These are phyloP conservation scores for Centruroides vittatus DNA, from an alignment of 1,140 invertebrate species.

Conservation along the genomic window DNA sequence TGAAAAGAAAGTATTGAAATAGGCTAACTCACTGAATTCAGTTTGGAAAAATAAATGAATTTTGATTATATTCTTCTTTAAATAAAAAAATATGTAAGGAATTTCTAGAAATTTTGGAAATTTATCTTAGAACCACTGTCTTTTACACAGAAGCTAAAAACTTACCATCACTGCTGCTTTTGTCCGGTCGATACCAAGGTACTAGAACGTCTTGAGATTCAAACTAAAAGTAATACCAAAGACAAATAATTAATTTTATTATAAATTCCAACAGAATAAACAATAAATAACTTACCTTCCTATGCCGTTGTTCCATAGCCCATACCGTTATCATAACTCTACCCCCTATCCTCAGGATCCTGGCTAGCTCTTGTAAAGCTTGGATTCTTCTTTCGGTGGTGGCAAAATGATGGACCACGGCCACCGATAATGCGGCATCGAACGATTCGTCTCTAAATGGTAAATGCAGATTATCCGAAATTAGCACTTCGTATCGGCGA, in stretches of 20 bases:
- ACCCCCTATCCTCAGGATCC: conserved; percentile 78
- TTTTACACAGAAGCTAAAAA: not conserved
- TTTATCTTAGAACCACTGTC: too few relatives aligned
- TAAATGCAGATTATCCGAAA: conserved; percentile 66
- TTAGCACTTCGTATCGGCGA: conserved; percentile 48
- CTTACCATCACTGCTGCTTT: conserved; percentile 34
- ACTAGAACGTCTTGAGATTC: conserved; percentile 87
- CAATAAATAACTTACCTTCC: conserved; percentile 40
- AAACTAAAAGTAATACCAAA: conserved; percentile 38
- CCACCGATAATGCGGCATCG: conserved; percentile 86
- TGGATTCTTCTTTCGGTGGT: conserved; percentile 74
- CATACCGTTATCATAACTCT: conserved; percentile 86
- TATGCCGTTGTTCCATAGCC: conserved; percentile 88
- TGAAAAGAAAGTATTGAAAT: too few relatives aligned
- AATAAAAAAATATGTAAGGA: too few relatives aligned
- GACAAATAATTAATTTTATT: too few relatives aligned
- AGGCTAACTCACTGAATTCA: too few relatives aligned
- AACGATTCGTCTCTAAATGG: conserved; percentile 85
- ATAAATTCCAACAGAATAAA: too few relatives aligned
- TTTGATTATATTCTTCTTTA: too few relatives aligned
- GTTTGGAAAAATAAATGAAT: too few relatives aligned
- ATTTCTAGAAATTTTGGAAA: too few relatives aligned
- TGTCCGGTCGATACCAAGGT: conserved; percentile 65
- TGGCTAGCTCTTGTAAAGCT: conserved; percentile 70
- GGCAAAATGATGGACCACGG: conserved; percentile 83